Conservation (phyloP, 1,140 invertebrate genomes). For the Bombus vancouverensis region DNA sequence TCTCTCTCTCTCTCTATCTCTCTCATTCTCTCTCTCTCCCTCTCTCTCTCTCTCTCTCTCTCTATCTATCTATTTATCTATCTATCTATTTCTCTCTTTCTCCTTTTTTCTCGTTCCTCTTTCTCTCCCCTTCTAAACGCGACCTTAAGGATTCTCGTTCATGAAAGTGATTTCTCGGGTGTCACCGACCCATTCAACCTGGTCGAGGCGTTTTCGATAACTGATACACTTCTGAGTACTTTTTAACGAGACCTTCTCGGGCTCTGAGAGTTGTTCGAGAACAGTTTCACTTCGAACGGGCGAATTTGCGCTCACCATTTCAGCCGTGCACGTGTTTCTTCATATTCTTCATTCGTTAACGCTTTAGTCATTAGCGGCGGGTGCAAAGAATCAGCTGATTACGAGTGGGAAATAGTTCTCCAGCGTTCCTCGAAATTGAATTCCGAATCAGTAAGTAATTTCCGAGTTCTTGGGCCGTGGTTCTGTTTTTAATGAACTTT, state of each 20-base stretch:
- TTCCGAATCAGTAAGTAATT: too few species aligned
- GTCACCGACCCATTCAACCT: not conserved
- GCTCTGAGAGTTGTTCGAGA: not conserved
- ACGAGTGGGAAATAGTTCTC: too few species aligned
- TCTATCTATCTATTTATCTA: fast-evolving
- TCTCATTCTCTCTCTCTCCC: not conserved
- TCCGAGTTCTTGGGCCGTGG: too few species aligned
- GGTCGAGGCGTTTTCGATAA: slow-evolving; percentile 1
- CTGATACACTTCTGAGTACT: slow-evolving; percentile 11
- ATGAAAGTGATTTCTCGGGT: slow-evolving; percentile 30
- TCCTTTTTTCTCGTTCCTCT: not conserved
- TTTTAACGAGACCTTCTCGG: slow-evolving; percentile 24
- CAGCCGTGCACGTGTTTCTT: not conserved
- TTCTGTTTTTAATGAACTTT: too few species aligned
- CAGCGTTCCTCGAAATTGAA: too few species aligned
- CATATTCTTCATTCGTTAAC: slow-evolving; percentile 7
- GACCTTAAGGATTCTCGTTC: slow-evolving; percentile 13
- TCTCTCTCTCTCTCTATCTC: too few species aligned
- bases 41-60: too few species aligned
- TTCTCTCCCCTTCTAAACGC: not conserved
- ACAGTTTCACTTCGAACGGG: not conserved
- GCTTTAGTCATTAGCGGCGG: not conserved
- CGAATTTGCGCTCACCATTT: not conserved
- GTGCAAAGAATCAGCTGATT: too few species aligned
- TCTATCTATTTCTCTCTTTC: too few species aligned